A percentile compares a stretch with the other conserved stretches of the same genome.
Evolutionary conservation across 2,797 vertebrate species (phyloP).

Genomic region (Astyanax mexicanus): DNA sequence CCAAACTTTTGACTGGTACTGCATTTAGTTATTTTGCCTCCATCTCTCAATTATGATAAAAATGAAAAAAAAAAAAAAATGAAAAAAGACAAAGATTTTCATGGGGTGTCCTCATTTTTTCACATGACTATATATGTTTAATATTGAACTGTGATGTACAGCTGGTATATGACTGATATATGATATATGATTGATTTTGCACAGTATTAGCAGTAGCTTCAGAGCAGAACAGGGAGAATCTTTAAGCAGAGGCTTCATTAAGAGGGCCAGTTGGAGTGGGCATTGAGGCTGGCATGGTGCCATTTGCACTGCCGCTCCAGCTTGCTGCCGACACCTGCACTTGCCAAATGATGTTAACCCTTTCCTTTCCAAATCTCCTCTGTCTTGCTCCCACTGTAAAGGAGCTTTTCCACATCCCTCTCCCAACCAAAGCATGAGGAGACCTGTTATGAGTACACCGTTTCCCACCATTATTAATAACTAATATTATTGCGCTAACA

Average conservation of each 20-base stretch:
- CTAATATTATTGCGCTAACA: neutral
- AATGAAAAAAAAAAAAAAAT: too few species aligned
- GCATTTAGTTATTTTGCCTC: too few species aligned
- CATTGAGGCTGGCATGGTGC: neutral
- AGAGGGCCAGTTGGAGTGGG: constrained; percentile 9
- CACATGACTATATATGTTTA: too few species aligned
- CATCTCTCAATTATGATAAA: too few species aligned
- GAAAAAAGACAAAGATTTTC: too few species aligned
- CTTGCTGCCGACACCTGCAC: constrained; percentile 64
- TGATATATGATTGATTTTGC: neutral
- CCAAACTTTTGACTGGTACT: too few species aligned
- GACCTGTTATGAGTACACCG: neutral
- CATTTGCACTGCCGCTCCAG: constrained; percentile 1
- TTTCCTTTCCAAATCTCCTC: constrained; percentile 77
- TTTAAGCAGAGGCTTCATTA: constrained; percentile 11
- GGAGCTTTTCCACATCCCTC: neutral
- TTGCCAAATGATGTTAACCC: constrained; percentile 80
- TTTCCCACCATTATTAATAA: neutral
- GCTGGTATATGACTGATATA: neutral
- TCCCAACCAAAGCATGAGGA: neutral
- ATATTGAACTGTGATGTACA: neutral
- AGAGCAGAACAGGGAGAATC: neutral
- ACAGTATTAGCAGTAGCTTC: neutral
- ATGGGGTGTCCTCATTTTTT: too few species aligned
- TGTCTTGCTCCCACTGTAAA: constrained; percentile 19